Percentiles rank a stretch among this genome's conserved stretches.
These are phyloP conservation scores for Apotomis capreana DNA, from an alignment of 2,888 invertebrate genomes.

Conservation along the genomic window DNA sequence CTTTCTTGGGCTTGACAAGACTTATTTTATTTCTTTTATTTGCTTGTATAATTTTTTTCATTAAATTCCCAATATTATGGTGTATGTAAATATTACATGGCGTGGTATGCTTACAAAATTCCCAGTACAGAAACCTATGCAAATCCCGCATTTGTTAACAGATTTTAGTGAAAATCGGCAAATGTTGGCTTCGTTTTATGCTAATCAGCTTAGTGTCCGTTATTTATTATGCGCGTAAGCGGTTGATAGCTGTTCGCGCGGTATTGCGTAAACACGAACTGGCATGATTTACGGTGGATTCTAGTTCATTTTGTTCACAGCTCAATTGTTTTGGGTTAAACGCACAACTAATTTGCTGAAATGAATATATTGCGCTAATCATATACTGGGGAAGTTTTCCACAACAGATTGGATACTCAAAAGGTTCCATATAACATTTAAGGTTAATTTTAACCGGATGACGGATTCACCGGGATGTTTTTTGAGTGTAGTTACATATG, in stretches of 20 bases:
- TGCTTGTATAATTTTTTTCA: too few relatives aligned
- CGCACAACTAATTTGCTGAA: constrained; percentile 11
- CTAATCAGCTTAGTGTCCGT: constrained; percentile 79
- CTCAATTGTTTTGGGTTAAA: constrained; percentile 28
- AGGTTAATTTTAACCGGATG: too few relatives aligned
- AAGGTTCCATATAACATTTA: too few relatives aligned
- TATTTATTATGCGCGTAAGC: constrained; percentile 74
- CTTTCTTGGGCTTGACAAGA: too few relatives aligned
- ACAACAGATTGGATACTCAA: neutral
- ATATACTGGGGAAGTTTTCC: neutral
- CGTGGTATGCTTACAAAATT: too few relatives aligned
- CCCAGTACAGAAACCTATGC: constrained; percentile 55
- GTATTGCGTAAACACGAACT: constrained; percentile 73
- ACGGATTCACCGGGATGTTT: too few relatives aligned
- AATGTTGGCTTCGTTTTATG: constrained; percentile 77
- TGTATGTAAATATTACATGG: too few relatives aligned
- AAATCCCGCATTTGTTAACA: constrained; percentile 82
- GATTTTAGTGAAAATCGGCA: constrained; percentile 77
- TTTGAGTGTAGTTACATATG: too few relatives aligned
- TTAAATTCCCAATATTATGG: too few relatives aligned
- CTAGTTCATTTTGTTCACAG: constrained; percentile 25
- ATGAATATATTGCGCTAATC: neutral
- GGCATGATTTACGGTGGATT: constrained; percentile 62
- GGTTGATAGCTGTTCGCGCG: constrained; percentile 72
- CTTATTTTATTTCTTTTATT: too few relatives aligned